These are phyloP conservation scores for Sesamia inferens DNA, from an alignment of 2,888 invertebrate species.

Conservation along the genomic window DNA sequence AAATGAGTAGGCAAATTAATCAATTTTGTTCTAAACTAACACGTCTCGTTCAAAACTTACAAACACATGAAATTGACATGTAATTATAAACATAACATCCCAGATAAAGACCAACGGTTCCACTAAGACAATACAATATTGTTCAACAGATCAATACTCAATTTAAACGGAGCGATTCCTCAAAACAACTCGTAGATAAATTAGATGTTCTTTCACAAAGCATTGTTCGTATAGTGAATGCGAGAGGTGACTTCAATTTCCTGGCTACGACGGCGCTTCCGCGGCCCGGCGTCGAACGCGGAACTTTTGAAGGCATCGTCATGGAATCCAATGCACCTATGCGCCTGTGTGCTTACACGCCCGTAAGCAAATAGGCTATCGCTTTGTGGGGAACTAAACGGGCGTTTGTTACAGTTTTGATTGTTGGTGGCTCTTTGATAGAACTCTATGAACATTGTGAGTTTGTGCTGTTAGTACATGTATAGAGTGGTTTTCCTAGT, in stretches of 20 bases:
- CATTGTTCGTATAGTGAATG: conserved; percentile 83
- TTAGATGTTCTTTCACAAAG: conserved; percentile 89
- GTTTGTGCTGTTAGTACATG: no score
- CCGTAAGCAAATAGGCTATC: conserved; percentile 84
- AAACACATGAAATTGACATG: conserved; percentile 18
- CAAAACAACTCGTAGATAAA: conserved; percentile 86
- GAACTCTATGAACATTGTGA: not conserved
- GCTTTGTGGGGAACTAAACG: conserved; percentile 64
- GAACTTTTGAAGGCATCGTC: conserved; percentile 85
- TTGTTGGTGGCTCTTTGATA: not conserved
- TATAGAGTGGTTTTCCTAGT: not conserved
- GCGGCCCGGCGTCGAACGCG: conserved; percentile 76
- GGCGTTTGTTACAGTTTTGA: conserved; percentile 36
- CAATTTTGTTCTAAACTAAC: not conserved
- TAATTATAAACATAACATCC: conserved; percentile 42
- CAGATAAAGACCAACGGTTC: conserved; percentile 58
- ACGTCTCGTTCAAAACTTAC: not conserved
- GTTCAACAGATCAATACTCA: conserved; percentile 84
- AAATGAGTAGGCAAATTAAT: not conserved
- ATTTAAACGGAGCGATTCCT: conserved; percentile 82
- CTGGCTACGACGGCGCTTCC: conserved; percentile 81
- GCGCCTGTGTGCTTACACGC: conserved; percentile 79
- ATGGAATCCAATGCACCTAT: conserved; percentile 85
- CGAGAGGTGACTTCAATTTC: conserved; percentile 89
- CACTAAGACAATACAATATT: conserved; percentile 69